Evolutionary conservation across 2,113 vertebrate species (phyloP).

Genomic region (Xiphophorus couchianus): DNA sequence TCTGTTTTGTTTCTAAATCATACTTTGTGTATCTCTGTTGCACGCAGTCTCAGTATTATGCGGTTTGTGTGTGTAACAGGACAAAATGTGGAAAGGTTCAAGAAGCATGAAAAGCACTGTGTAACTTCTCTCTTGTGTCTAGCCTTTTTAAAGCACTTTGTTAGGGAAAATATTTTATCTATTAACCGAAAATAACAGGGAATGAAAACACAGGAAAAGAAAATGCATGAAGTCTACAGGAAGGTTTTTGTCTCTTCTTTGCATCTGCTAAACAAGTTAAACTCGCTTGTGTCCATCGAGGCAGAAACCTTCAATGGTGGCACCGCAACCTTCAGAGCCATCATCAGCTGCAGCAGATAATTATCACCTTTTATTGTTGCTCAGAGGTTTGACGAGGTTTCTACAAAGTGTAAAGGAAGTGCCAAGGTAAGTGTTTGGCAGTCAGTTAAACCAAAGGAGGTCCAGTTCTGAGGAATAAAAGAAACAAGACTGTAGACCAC

Average conservation of each 20-base stretch:
- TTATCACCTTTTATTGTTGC: constrained; percentile 65
- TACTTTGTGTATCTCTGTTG: no score
- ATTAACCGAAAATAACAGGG: not conserved
- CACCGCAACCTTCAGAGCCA: constrained; percentile 12
- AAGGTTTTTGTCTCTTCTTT: not conserved
- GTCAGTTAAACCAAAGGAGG: constrained; percentile 36
- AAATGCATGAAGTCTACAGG: not conserved
- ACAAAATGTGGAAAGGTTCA: not conserved
- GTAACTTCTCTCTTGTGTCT: not conserved
- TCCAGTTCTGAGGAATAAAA: constrained; percentile 27
- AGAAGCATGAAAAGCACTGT: not conserved
- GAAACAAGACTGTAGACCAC: constrained; percentile 42
- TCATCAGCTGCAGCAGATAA: constrained; percentile 51
- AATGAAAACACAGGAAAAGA: not conserved
- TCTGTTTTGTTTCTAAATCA: not conserved
- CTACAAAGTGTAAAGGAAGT: constrained; percentile 28
- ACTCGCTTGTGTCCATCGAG: constrained; percentile 21
- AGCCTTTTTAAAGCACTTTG: not conserved
- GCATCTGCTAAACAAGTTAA: constrained; percentile 20
- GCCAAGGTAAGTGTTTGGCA: constrained; percentile 40
- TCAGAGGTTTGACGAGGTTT: constrained; percentile 45
- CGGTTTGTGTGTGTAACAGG: no score
- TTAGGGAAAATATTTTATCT: not conserved
- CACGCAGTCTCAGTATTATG: no score
- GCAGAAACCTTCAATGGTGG: constrained; percentile 33